Evolutionary conservation across 2,888 invertebrate genomes (phyloP), one percentile per base, ranked within the genome.

Genomic region (Invenusta paracnida): DNA sequence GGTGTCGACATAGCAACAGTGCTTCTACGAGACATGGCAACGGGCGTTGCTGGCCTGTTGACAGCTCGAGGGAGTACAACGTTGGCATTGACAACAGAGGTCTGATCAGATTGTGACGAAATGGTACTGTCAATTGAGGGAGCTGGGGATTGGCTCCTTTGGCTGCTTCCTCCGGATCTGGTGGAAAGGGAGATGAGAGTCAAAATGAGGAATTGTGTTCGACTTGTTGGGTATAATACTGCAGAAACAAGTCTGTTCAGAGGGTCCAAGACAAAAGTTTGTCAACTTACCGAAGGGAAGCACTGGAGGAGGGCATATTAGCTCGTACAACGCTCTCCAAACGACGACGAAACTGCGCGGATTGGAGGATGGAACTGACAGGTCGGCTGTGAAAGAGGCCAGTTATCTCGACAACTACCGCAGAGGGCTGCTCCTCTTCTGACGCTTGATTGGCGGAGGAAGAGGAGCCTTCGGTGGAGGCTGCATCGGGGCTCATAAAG

Each of bases 351-450:
- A 91, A 91, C 0, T 86, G 87, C 17, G 87, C 87, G 23, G 90
- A 89, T 82, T 89, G 89, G 0, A 91, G 88, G 0, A 89, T 83
- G 82, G 88, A 89, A 0, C 90, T 90, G 0, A 91, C 91, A n/a
- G 90, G 88, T n/a, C 90, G 89, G n/a, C 89, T 89, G 73, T 90
- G 89, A 0, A 90, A 89, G 31, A 91, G 87, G 5, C 90, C 91
- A 81, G 90, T 89, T 11, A 91, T 90, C 87, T 91, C 91, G 1
- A 90, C 87, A 1, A 81, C 11, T 66, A 85, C 30, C 2, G 67
- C 86, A 23, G 85, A n/a, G 29, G 66, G 84, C 27, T 28, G 84
- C 27, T 28, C 28, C 28, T 82, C 25, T 27, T 82, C 1, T 17
- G 25, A 23, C 17, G 48, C 48, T 11, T 13, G n/a, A 5, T 23